phyloP scores from a whole-genome alignment of 2,888 invertebrate species.

The Eristalis intricaria region DNA sequence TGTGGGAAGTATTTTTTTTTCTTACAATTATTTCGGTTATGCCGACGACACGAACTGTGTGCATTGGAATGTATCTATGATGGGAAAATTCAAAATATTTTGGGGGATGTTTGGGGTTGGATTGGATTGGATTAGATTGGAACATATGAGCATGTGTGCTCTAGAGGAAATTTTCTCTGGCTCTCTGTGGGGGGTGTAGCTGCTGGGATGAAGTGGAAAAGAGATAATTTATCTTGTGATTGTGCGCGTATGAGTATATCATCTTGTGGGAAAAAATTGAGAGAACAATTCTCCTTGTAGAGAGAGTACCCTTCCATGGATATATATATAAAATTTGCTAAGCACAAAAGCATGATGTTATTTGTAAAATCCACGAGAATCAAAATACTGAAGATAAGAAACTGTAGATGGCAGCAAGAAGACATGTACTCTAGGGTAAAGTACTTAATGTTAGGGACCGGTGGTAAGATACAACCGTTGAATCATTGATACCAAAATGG shows the following conservation, averaged over 20 bases:
- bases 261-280: neutral
- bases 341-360: conserved; percentile 38
- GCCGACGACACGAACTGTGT: conserved; percentile 18
- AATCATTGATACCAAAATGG: neutral
- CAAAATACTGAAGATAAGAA: conserved; percentile 9
- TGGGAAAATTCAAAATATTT: conserved; percentile 43
- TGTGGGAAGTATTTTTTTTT: conserved; percentile 10
- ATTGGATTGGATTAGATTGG: neutral
- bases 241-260: neutral
- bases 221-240: conserved; percentile 9
- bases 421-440: neutral
- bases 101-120: neutral
- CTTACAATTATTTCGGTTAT: conserved; percentile 14
- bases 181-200: conserved; percentile 40
- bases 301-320: neutral
- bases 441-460: neutral
- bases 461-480: neutral
- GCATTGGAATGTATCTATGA: conserved; percentile 38
- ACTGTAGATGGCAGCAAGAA: conserved; percentile 30
- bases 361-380: conserved; percentile 31
- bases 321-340: conserved; percentile 33
- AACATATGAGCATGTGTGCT: conserved; percentile 14
- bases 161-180: conserved; percentile 28
- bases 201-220: conserved; percentile 37
- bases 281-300: neutral